phyloP scores from a whole-genome alignment of 2,888 invertebrate species.

The Cantharis rufa region DNA sequence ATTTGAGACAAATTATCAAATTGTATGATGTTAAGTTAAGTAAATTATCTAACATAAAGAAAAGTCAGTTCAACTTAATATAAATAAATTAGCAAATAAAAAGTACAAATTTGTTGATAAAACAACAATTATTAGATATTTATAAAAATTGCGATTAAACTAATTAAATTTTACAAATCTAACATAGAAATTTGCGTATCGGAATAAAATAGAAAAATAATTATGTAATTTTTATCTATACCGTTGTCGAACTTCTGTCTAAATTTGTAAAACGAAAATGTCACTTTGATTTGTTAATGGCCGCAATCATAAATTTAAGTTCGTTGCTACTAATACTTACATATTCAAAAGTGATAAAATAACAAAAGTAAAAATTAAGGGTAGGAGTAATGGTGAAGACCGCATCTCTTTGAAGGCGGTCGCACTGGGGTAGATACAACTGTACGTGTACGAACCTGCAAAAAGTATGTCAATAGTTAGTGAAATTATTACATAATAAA shows the following conservation, averaged over 20 bases:
- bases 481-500: neutral
- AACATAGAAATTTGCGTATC: neutral
- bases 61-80: neutral
- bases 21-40: neutral
- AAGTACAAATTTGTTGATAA: neutral
- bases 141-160: neutral
- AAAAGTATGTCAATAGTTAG: neutral
- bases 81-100: neutral
- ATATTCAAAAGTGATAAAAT: conserved; percentile 15
- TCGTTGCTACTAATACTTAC: conserved; percentile 19
- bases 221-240: neutral
- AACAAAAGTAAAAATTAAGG: conserved; percentile 15
- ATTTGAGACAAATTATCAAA: neutral
- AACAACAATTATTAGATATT: neutral
- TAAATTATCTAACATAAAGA: neutral
- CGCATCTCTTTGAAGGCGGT: conserved; percentile 26
- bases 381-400: conserved; percentile 21
- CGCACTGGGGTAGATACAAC: conserved; percentile 13
- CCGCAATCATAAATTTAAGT: neutral
- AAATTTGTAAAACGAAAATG: neutral
- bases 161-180: neutral
- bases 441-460: conserved; percentile 11
- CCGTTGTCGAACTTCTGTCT: neutral
- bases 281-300: neutral
- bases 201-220: neutral